Percentiles rank a stretch among this genome's conserved stretches.
These are phyloP conservation scores for Scaptomyza cyrtandrae DNA, from an alignment of 2,888 invertebrate genomes.

Conservation along the genomic window DNA sequence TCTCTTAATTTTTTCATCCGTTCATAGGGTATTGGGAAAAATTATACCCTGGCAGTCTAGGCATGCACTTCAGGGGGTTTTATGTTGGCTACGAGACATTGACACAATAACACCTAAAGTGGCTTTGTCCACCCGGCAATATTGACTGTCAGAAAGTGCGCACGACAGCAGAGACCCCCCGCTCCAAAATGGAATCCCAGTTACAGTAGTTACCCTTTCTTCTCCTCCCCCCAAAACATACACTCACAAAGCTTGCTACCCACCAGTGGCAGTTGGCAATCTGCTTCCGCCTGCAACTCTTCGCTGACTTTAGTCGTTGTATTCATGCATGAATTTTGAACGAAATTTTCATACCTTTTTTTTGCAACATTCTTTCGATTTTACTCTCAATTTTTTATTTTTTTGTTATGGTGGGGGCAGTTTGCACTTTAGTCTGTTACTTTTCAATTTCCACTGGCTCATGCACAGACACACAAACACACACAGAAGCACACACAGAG, in stretches of 20 bases:
- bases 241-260: conserved; percentile 3
- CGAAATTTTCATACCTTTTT: conserved; percentile 76
- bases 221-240: not conserved
- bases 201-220: conserved; percentile 14
- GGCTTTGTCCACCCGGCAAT: conserved; percentile 76
- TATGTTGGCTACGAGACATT: conserved; percentile 64
- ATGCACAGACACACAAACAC: conserved; percentile 27
- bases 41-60: conserved; percentile 52
- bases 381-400: conserved; percentile 22
- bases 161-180: conserved; percentile 58
- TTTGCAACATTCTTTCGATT: conserved; percentile 68
- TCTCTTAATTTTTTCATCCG: not conserved
- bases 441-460: conserved; percentile 72
- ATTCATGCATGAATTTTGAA: conserved; percentile 80
- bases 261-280: conserved; percentile 40
- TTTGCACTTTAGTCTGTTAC: conserved; percentile 71
- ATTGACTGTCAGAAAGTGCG: conserved; percentile 79
- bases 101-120: conserved; percentile 79
- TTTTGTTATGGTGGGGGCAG: conserved; percentile 28
- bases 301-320: conserved; percentile 48
- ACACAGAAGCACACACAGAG: not conserved
- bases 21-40: conserved; percentile 31
- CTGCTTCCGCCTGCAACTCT: conserved; percentile 48
- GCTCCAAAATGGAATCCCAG: conserved; percentile 48
- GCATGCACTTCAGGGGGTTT: conserved; percentile 46